Conservation (phyloP, 92 coral and sea anemone species). For the Porites rus region DNA sequence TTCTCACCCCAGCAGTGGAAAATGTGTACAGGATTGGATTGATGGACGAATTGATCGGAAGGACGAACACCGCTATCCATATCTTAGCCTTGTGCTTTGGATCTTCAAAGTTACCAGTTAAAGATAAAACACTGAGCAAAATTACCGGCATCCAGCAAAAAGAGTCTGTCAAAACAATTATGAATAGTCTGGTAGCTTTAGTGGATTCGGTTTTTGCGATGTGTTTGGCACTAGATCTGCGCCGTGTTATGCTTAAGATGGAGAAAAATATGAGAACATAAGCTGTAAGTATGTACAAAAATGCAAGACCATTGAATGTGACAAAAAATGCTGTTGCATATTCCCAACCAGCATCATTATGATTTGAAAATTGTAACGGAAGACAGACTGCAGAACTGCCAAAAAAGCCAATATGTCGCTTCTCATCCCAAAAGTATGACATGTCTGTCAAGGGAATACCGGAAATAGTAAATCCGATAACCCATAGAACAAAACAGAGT, state of each 20-base stretch:
- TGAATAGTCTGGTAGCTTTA: conserved; percentile 64
- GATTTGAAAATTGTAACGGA: conserved; percentile 69
- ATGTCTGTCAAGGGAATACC: conserved; percentile 55
- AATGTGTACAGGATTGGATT: conserved; percentile 81
- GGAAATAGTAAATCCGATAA: conserved; percentile 42
- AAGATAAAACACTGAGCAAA: conserved; percentile 61
- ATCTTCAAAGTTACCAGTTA: conserved; percentile 66
- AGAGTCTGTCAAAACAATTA: conserved; percentile 66
- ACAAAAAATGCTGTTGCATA: conserved; percentile 69
- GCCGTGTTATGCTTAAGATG: not conserved
- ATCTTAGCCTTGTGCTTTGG: conserved; percentile 59
- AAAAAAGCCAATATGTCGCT: conserved; percentile 52
- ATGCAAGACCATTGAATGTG: conserved; percentile 67
- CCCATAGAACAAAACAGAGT: conserved; percentile 57
- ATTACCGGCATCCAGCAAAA: conserved; percentile 83
- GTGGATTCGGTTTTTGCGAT: conserved; percentile 60
- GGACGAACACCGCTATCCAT: conserved; percentile 83
- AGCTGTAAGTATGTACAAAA: conserved; percentile 67
- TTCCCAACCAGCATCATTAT: conserved; percentile 80
- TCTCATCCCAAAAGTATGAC: conserved; percentile 59
- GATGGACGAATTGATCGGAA: conserved; percentile 78
- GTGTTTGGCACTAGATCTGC: conserved; percentile 14
- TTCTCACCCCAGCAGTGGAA: conserved; percentile 58
- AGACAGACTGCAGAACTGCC: conserved; percentile 80
- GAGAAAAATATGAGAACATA: conserved; percentile 65